Evolutionary conservation across 1,140 invertebrate genomes (phyloP), one percentile per base, ranked within the genome.

Genomic region (Drosophila melanica): DNA sequence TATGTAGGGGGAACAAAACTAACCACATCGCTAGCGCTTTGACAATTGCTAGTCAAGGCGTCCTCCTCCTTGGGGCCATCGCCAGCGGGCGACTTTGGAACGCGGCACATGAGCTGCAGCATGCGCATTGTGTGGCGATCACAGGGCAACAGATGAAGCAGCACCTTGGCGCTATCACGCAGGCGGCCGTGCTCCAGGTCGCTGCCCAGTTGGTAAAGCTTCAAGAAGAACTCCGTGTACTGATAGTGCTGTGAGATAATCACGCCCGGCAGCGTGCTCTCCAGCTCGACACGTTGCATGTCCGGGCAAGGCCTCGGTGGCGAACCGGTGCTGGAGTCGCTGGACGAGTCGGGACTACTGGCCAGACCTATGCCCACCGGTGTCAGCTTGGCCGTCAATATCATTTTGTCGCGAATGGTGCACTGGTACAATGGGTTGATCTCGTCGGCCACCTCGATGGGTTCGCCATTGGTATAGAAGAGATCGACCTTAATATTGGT

Each of bases 61-160:
- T 72, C 82, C 12, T 77, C 84, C 6, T 84, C 70, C 35, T 86
- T 86, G 1, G 65, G 37, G 4, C 70, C 65, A 44, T 85, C 71
- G 0, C 53, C 75, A 37, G 39, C 54, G 8, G 50, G 33, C 8
- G 74, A 45, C 47, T 81, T 89, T 7, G 82, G 82, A 12, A 91
- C 75, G 9, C 82, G 82, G 44, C 95, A 95, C 66, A 94, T 89
- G 57, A 93, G 93, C 66, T 95, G 93, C 47, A 97, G 92, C 90
- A 94, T 94, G 67, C 95, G 93, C 42, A 95, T 94, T 5, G 95
- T 97, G 45, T 94, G 92, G n/a, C 93, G 94, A 93, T 98, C 97
- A 68, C 97, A 95, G 47, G 98, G 98, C 92, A 99, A 96, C 42
- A 98, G 93, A 92, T 97, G 96, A n/a, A 99, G 93, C 20, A 99